Evolutionary conservation across 64 coral and sea anemone species (phyloP).

Genomic region (Trachythela sp.): DNA sequence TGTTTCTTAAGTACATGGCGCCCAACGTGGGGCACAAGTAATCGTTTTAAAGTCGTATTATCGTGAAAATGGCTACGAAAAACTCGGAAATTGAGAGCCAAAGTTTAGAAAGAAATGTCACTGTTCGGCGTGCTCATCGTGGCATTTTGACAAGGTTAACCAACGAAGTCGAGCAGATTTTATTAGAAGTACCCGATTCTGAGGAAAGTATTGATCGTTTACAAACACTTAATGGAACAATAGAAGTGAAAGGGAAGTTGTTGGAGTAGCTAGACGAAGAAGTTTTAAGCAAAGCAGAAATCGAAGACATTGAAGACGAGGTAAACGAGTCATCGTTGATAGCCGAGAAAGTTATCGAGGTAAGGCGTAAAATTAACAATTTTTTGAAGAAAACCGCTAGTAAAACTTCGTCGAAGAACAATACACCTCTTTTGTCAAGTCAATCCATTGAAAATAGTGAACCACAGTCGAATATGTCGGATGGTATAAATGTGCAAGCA

Average conservation of each 20-base stretch:
- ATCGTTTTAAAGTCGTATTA: too few relatives aligned
- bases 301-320: background rate
- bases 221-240: background rate
- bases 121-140: background rate
- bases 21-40: too few relatives aligned
- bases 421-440: too few relatives aligned
- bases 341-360: background rate
- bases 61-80: too few relatives aligned
- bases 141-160: background rate
- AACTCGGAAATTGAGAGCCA: too few relatives aligned
- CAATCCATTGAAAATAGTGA: too few relatives aligned
- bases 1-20: too few relatives aligned
- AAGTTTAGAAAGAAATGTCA: too few relatives aligned
- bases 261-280: background rate
- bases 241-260: background rate
- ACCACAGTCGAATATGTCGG: too few relatives aligned
- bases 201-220: background rate
- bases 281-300: background rate
- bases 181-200: background rate
- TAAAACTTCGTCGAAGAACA: background rate
- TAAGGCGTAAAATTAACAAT: slow-evolving; percentile 1
- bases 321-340: background rate
- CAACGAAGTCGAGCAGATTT: background rate
- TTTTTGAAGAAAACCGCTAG: background rate
- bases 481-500: too few relatives aligned